Base-by-base conservation (phyloP, 2,888 invertebrate genomes). In the Parnassius mnemosyne region DNA sequence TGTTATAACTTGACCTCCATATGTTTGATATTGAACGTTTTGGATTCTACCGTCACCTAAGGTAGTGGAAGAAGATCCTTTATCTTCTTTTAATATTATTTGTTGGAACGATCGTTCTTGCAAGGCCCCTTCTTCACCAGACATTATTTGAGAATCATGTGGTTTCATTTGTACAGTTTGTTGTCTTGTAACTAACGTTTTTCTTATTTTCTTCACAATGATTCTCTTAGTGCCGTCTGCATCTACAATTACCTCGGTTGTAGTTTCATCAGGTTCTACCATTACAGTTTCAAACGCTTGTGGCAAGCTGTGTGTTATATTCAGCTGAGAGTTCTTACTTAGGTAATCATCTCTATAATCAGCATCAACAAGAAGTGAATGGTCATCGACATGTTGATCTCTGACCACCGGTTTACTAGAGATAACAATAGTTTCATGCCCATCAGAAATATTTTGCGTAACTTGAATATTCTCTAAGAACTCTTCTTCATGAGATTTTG, bases 161-260 rank as follows among this genome's bases (percentile, higher is more conserved):
- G 93, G 93, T 72, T 94, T 93, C 47, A 93, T 93, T 70, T 94
- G 94, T 46, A 94, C 81, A 44, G 93, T 92, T 75, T 95, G 94
- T 74, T 95, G 94, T 54, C 94, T 92, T 43, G 94, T 93, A 0
- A 95, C 93, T 20, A 94, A 84, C 0, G 95, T 95, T 72, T 94
- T 93, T 60, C 95, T 93, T 7, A 95, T 79, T 82, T 95, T 96
- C 68, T 93, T 94, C 0, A 96, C 94, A 62, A 96, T 95, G 57
- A 96, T 96, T 69, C 95, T 92, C 75, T 95, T 96, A 0, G 95
- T 95, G 5, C 96, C 96, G 78, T 96, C 96, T 16, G 96, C 93
- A 73, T 96, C 96, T 0, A 95, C 93, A n/a, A 95, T 93, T 3
- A 96, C 95, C 84, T 96, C 95, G 0, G 96, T 96, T 0, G 95